Conservation (phyloP, 2,888 invertebrate genomes). For the Andrena minutula region DNA sequence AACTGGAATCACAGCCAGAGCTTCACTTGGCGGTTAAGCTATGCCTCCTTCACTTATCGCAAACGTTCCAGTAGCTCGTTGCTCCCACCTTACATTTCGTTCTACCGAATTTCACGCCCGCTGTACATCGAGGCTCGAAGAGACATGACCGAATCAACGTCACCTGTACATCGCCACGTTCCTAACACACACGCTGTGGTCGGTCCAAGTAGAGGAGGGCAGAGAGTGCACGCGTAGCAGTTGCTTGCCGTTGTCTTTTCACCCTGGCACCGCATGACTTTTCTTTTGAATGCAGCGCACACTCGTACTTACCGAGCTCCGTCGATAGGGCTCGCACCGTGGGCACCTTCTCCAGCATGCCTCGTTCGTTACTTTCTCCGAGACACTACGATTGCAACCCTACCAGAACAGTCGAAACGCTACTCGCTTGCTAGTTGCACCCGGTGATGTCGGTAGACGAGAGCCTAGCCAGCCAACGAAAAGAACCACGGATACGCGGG, state of each 20-base stretch:
- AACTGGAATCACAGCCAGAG: not conserved
- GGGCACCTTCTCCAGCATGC: slow-evolving; percentile 35
- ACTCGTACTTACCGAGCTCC: not conserved
- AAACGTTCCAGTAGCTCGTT: not conserved
- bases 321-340: not conserved
- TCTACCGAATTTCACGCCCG: not conserved
- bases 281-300: slow-evolving; percentile 41
- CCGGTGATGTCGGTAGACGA: slow-evolving; percentile 10
- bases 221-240: slow-evolving; percentile 49
- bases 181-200: slow-evolving; percentile 64
- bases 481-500: not conserved
- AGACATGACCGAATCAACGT: slow-evolving; percentile 12
- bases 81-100: not conserved
- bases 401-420: slow-evolving; percentile 12
- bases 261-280: slow-evolving; percentile 32
- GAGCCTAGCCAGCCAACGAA: not conserved
- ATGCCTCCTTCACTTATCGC: not conserved
- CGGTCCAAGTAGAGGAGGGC: slow-evolving; percentile 49
- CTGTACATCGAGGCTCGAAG: not conserved
- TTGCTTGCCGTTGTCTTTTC: slow-evolving; percentile 9
- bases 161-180: not conserved
- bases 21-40: slow-evolving; percentile 1
- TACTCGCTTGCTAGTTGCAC: slow-evolving; percentile 33
- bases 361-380: slow-evolving; percentile 12
- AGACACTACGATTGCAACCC: slow-evolving; percentile 22